Percentiles rank a stretch among this genome's conserved stretches.
phyloP scores from a whole-genome alignment of 2,888 invertebrate species.

The Loripinus fragilis region DNA sequence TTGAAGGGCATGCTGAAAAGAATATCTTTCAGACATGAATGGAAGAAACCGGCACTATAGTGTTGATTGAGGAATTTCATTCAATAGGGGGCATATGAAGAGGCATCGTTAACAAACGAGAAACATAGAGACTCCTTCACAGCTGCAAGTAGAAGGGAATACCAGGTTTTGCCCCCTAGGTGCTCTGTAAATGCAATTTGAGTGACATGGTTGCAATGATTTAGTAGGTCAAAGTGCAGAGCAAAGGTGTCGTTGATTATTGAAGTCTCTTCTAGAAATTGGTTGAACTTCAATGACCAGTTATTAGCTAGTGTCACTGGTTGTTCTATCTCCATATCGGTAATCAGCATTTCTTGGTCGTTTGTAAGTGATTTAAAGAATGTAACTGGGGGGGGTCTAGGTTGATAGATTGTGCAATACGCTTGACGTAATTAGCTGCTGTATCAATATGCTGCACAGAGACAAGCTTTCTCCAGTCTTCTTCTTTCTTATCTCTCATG shows the following conservation, averaged over 20 bases:
- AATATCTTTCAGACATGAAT: constrained; percentile 37
- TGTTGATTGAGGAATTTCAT: constrained; percentile 35
- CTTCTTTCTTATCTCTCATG: constrained; percentile 42
- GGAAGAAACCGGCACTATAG: constrained; percentile 45
- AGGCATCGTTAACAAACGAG: constrained; percentile 53
- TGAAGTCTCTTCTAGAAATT: constrained; percentile 25
- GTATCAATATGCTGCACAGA: constrained; percentile 28
- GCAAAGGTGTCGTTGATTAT: constrained; percentile 42
- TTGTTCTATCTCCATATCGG: constrained; percentile 12
- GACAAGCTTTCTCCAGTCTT: constrained; percentile 38
- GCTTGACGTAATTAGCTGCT: constrained; percentile 23
- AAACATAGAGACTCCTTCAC: constrained; percentile 24
- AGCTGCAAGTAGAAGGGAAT: constrained; percentile 44
- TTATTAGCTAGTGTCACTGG: background rate
- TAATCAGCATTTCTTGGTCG: background rate
- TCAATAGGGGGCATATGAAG: constrained; percentile 56
- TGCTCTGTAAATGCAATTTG: constrained; percentile 48
- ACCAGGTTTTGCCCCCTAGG: constrained; percentile 47
- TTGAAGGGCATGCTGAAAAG: constrained; percentile 49
- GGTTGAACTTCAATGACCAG: constrained; percentile 21
- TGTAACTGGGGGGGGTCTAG: constrained; percentile 13
- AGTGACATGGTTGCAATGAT: constrained; percentile 53
- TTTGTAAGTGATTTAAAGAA: constrained; percentile 13
- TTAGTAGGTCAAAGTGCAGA: constrained; percentile 46
- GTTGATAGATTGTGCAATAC: constrained; percentile 22